Evolutionary conservation across 2,888 invertebrate genomes (phyloP), one percentile per base, ranked within the genome.

Genomic region (Deilephila elpenor): DNA sequence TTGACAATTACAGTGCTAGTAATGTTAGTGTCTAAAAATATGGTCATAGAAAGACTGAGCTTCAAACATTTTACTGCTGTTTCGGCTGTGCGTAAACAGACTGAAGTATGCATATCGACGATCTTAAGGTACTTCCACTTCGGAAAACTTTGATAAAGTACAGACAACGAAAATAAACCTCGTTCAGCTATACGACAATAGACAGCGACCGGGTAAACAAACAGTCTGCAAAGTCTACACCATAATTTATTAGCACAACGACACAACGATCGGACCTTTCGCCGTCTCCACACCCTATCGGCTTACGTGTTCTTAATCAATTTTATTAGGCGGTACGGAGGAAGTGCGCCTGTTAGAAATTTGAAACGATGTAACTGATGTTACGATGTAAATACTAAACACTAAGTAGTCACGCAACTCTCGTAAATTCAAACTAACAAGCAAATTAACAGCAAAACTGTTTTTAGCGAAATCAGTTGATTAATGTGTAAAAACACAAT

Each of bases 261-360:
- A n/a, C 61, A 62, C 32, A n/a, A n/a, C 56, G 34, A 19, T 62
- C 67, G 19, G 37, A 60, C 29, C 32, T 72, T 62, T n/a, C 53
- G 19, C 19, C 56, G 56, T n/a, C n/a, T 56, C 56, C 71, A 20
- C 37, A 51, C 72, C 71, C 61, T 77, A 75, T 74, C 72, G 75
- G 73, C 72, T 82, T 79, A 74, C 81, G 76, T 82, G 82, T 77
- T 80, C 71, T 59, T 71, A 76, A 78, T 76, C 76, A 81, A 82
- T 81, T 82, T 62, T 56, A 62, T 56, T 64, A 64, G 32, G 17
- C n/a, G 20, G 53, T 56, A 44, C 34, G 53, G 34, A 34, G 59
- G 72, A 62, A 56, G 62, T 62, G 32, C 72, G 62, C 59, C 72
- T 64, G 20, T 56, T 64, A 34, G 29, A 61, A 56, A 71, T 51